Percentiles rank a stretch among this genome's conserved stretches.
Evolutionary conservation across 2,888 invertebrate genomes (phyloP).

Genomic region (Lasioglossum morio): DNA sequence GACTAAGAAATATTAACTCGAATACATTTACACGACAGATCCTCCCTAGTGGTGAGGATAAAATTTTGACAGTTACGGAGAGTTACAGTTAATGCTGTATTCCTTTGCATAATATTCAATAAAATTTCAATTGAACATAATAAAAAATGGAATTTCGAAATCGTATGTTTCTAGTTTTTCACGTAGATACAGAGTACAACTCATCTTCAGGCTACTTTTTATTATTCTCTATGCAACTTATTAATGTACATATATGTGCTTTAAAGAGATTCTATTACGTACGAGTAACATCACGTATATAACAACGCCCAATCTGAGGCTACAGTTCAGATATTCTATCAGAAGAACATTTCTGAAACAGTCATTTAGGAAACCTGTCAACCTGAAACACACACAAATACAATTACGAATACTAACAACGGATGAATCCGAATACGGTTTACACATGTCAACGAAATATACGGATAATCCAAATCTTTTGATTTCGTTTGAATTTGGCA

Average conservation of each 20-base stretch:
- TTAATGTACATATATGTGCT: neutral
- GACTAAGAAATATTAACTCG: neutral
- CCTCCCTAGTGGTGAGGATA: too few species aligned
- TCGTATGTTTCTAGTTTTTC: too few species aligned
- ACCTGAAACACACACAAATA: constrained; percentile 52
- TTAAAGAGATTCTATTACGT: neutral
- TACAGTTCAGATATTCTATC: constrained; percentile 68
- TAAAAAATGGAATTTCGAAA: neutral
- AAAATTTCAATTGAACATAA: neutral
- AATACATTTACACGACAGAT: too few species aligned
- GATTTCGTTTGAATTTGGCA: too few species aligned
- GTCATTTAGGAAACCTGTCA: constrained; percentile 67
- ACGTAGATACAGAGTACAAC: neutral
- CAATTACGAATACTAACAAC: neutral
- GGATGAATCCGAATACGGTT: too few species aligned
- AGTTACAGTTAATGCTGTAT: too few species aligned
- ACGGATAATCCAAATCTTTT: too few species aligned
- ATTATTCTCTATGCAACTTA: too few species aligned
- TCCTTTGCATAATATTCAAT: neutral
- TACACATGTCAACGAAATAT: neutral
- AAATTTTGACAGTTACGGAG: too few species aligned
- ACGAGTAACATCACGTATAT: constrained; percentile 62
- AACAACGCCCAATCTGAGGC: constrained; percentile 65
- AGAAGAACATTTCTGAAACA: constrained; percentile 68
- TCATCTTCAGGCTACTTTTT: too few species aligned